Conservation (phyloP, 64 coral and sea anemone genomes). For the Acropora tenuis region DNA sequence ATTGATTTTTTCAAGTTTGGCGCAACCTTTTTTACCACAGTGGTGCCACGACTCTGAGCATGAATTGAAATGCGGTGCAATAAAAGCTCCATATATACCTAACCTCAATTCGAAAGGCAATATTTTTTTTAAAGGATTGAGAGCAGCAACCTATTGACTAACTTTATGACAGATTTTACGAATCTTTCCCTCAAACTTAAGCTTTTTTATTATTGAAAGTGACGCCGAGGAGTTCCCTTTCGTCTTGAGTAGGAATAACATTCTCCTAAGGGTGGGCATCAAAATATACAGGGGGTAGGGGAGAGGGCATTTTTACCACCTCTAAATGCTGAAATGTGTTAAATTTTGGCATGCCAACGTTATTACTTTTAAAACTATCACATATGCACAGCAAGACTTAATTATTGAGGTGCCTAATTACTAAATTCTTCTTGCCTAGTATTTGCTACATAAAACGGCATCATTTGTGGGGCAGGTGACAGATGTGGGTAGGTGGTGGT, state of each 20-base stretch:
- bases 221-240: slow-evolving; percentile 39
- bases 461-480: too few species aligned
- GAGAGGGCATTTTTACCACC: too few species aligned
- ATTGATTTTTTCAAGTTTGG: slow-evolving; percentile 38
- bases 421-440: too few species aligned
- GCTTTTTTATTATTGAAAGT: slow-evolving; percentile 22
- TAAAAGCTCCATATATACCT: slow-evolving; percentile 40
- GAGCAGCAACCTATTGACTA: slow-evolving; percentile 21
- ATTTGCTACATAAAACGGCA: too few species aligned
- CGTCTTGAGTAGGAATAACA: slow-evolving; percentile 2
- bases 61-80: slow-evolving; percentile 54
- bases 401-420: too few species aligned
- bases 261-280: neutral
- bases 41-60: slow-evolving; percentile 42
- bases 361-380: too few species aligned
- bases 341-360: too few species aligned
- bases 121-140: slow-evolving; percentile 39
- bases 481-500: too few species aligned
- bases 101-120: slow-evolving; percentile 34
- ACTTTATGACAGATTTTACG: slow-evolving; percentile 40
- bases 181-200: slow-evolving; percentile 47
- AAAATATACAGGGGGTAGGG: too few species aligned
- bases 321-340: too few species aligned
- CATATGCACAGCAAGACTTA: too few species aligned
- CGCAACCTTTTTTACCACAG: slow-evolving; percentile 17